Evolutionary conservation across 2,797 vertebrate genomes (phyloP).

Genomic region (Scleropages formosus): DNA sequence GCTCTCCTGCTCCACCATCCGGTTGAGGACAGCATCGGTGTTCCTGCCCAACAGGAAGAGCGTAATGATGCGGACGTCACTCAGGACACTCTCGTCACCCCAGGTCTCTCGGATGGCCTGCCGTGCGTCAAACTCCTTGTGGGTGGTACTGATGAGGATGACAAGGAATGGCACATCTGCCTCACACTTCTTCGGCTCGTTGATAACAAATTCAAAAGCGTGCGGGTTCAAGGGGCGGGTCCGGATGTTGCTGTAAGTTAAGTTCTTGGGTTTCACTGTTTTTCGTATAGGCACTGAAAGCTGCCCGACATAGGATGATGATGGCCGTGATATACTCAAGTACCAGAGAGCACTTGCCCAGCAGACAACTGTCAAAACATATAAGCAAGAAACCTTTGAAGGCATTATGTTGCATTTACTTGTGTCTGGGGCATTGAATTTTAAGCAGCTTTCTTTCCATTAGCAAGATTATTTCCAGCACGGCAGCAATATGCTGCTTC

Average conservation of each 20-base stretch:
- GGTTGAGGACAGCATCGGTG: slow-evolving; percentile 84
- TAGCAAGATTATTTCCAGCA: slow-evolving; percentile 60
- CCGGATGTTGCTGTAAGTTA: slow-evolving; percentile 89
- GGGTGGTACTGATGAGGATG: slow-evolving; percentile 96
- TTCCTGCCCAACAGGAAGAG: slow-evolving; percentile 92
- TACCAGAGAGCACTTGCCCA: slow-evolving; percentile 99
- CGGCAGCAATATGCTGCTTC: slow-evolving; percentile 77
- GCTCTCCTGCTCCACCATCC: slow-evolving; percentile 98
- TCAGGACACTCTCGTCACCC: slow-evolving; percentile 91
- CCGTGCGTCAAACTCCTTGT: slow-evolving; percentile 95
- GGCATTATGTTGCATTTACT: slow-evolving; percentile 76
- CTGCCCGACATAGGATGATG: slow-evolving; percentile 82
- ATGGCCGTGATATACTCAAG: slow-evolving; percentile 87
- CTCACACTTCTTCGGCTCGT: slow-evolving; percentile 91
- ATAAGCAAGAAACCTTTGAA: slow-evolving; percentile 96
- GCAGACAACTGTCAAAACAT: slow-evolving; percentile 93
- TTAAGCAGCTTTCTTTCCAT: slow-evolving; percentile 66
- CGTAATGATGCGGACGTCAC: slow-evolving; percentile 84
- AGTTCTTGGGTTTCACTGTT: slow-evolving; percentile 76
- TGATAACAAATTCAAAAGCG: slow-evolving; percentile 89
- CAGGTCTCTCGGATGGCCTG: slow-evolving; percentile 97
- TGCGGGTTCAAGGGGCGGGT: slow-evolving; percentile 95
- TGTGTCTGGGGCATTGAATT: slow-evolving; percentile 62
- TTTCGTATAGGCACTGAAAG: slow-evolving; percentile 74
- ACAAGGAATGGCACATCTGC: slow-evolving; percentile 83